Percentiles rank a stretch among this genome's conserved stretches.
phyloP scores from a whole-genome alignment of 2,888 invertebrate genomes.

The Rotaria magnacalcarata region DNA sequence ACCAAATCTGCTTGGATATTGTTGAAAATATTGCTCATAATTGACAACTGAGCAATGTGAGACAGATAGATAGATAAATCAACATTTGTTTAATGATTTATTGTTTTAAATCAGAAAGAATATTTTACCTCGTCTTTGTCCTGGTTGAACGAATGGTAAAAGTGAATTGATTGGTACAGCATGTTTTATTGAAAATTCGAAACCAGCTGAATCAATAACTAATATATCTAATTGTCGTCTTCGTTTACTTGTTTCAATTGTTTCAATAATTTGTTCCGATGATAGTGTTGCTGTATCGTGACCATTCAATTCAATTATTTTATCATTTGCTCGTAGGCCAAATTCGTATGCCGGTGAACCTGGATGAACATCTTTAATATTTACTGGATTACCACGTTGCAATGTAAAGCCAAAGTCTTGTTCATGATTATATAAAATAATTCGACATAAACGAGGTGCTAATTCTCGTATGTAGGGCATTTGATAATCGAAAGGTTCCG shows the following conservation, averaged over 20 bases:
- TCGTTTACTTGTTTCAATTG: slow-evolving; percentile 22
- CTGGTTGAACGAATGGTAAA: slow-evolving; percentile 23
- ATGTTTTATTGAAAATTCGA: background rate
- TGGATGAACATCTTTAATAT: slow-evolving; percentile 32
- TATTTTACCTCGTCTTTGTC: slow-evolving; percentile 2
- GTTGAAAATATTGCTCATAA: background rate
- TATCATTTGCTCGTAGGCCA: slow-evolving; percentile 15
- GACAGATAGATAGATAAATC: background rate
- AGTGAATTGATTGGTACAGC: background rate
- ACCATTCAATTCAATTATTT: background rate
- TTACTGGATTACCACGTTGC: slow-evolving; percentile 4
- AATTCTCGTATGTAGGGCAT: slow-evolving; percentile 2
- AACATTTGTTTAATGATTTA: background rate
- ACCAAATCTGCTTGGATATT: slow-evolving; percentile 4
- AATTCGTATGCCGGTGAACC: slow-evolving; percentile 24
- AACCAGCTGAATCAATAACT: slow-evolving; percentile 33
- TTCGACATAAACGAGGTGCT: slow-evolving; percentile 29
- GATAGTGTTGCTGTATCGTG: slow-evolving; percentile 23
- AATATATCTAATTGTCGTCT: background rate
- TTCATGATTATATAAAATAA: slow-evolving; percentile 16
- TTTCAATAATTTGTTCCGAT: slow-evolving; percentile 22
- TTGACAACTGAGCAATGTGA: slow-evolving; percentile 10
- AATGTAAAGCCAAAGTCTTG: slow-evolving; percentile 34
- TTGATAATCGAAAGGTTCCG: slow-evolving; percentile 31
- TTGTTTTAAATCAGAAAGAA: background rate